Evolutionary conservation across 2,888 invertebrate genomes (phyloP), one percentile per base, ranked within the genome.

Genomic region (Archips crataeganus): DNA sequence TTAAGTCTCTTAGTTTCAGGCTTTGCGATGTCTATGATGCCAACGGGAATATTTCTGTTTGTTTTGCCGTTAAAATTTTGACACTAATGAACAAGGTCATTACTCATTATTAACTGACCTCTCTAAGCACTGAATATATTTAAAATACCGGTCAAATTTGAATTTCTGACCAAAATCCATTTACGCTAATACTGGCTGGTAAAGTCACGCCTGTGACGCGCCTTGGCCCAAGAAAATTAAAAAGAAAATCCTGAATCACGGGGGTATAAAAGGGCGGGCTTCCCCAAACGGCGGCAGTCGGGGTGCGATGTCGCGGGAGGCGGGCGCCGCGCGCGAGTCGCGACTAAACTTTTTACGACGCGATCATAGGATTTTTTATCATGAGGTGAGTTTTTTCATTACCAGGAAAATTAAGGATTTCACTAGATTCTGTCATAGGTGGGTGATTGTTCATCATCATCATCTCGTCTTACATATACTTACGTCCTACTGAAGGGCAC

Each of bases 331-430:
- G 78, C 63, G 62, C 51, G 76, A 23, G 42, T 66, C 71, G 59
- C 81, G 81, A 79, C 72, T 65, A 81, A 93, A 93, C 93, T 93
- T 93, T 92, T 93, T 92, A 92, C 93, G 93, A 36, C 60, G 4
- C 57, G 13, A 13, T 45, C 54, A 8, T 42, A n/a, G 51, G 42
- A 54, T 65, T 1, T 51, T 32, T 23, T 61, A 51, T 34, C 42
- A 74, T 70, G 54, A 69, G 74, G 74, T 74, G 42, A 74, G 74
- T 74, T 54, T 72, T 68, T 45, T 3, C 6, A 39, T n/a, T 6
- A 0, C 23, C 10, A 45, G 11, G 34, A 9, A 63, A 8, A 8
- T 71, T 13, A 2, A 47, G 4, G 4, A 34, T 59, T 32, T 49
- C 39, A 6, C 23, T 23, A 23, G 23, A 23, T 23, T 23, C 1